These are phyloP conservation scores for Rhinolophus sinicus DNA, from an alignment of 2,113 vertebrate genomes.

Conservation along the genomic window DNA sequence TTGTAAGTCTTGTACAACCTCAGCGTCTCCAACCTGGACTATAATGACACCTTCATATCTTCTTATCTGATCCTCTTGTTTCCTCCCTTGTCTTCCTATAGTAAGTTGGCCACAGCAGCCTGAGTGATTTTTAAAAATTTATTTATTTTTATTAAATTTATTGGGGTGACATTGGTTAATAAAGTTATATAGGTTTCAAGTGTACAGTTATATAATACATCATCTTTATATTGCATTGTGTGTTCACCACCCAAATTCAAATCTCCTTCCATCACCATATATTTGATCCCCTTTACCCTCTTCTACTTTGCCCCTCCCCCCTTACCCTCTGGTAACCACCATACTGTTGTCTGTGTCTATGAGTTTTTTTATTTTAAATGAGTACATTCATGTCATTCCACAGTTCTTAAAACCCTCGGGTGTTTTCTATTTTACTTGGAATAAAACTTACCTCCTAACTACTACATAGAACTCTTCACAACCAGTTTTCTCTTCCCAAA, in stretches of 20 bases:
- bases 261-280: too few relatives aligned
- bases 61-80: not conserved
- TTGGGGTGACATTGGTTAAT: too few relatives aligned
- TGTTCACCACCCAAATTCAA: too few relatives aligned
- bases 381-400: not conserved
- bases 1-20: not conserved
- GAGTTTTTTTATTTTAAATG: not conserved
- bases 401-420: not conserved
- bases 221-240: too few relatives aligned
- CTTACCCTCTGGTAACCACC: too few relatives aligned
- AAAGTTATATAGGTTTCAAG: too few relatives aligned
- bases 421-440: not conserved
- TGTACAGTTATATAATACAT: too few relatives aligned
- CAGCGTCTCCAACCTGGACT: not conserved
- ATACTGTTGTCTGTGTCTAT: too few relatives aligned
- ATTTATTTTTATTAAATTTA: too few relatives aligned
- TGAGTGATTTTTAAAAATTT: not conserved
- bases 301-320: too few relatives aligned
- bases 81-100: not conserved
- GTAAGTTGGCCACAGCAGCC: not conserved
- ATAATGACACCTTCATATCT: not conserved
- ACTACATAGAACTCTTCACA: not conserved
- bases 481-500: not conserved
- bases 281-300: too few relatives aligned
- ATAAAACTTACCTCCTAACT: not conserved